Conservation (phyloP, 2,888 invertebrate genomes). For the Epicampocera succincta region DNA sequence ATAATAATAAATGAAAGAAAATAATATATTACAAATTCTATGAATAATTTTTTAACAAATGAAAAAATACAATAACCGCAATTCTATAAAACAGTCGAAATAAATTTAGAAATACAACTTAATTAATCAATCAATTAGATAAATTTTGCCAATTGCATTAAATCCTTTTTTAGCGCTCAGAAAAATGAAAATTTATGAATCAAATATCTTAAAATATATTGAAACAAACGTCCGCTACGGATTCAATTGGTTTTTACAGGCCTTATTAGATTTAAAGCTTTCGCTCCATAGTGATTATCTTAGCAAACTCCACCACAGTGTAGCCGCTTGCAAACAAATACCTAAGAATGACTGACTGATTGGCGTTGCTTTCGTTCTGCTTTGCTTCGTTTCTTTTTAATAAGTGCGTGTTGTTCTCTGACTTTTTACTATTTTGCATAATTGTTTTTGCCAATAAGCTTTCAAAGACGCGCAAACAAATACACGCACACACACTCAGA, state of each 20-base stretch:
- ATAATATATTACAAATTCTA: too few species aligned
- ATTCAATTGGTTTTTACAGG: not conserved
- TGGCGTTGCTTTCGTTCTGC: not conserved
- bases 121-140: too few species aligned
- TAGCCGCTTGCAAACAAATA: conserved; percentile 14
- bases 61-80: too few species aligned
- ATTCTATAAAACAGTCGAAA: too few species aligned
- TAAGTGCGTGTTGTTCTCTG: conserved; percentile 47
- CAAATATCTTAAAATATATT: too few species aligned
- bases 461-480: conserved; percentile 15
- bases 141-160: too few species aligned
- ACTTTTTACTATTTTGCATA: conserved; percentile 71
- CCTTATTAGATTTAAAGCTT: not conserved
- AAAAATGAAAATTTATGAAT: too few species aligned
- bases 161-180: too few species aligned
- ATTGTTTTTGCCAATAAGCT: conserved; percentile 67
- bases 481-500: conserved; percentile 11
- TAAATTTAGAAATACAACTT: too few species aligned
- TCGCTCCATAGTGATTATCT: not conserved
- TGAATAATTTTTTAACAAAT: too few species aligned
- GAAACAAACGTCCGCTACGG: too few species aligned
- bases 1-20: too few species aligned
- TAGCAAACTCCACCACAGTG: conserved; percentile 8
- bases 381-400: conserved; percentile 7
- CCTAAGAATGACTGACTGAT: conserved; percentile 17